Evolutionary conservation across 2,797 vertebrate species (phyloP), one percentile per base, ranked within the genome.

Genomic region (Oophaga sylvatica): DNA sequence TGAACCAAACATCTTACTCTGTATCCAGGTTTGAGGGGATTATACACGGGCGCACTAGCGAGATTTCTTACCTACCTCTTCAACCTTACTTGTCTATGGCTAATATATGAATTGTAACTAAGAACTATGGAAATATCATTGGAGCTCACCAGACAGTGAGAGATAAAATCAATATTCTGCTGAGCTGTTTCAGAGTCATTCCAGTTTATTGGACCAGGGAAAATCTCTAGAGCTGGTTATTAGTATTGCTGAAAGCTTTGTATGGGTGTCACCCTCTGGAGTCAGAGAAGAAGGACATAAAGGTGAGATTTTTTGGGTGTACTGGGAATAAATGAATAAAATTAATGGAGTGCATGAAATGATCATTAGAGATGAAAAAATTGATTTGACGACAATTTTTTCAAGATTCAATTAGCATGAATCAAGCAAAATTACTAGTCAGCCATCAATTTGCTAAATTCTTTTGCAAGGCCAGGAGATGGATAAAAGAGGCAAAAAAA

Each of bases 1-100:
- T n/a, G 75, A 81, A 89, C 79, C 22, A 86, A 86, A 89, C 81
- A 65, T 35, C 80, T 82, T 77, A 79, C 75, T 86, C 29, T 85
- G 77, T 85, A 85, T 70, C 45, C 87, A 77, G 62, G 60, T 80
- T 80, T 81, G 79, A 81, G 70, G 60, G 60, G 73, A 73, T 76
- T 81, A 71, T 71, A 71, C 26, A 78, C 29, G 10, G 53, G 60
- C 22, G 63, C n/a, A 22, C 41, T n/a, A 65, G 2, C 20, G 63
- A 45, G 60, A 15, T 53, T 86, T 57, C 29, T 86, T 26, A 77
- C 59, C 59, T 75, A 77, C 11, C 19, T 19, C 71, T 31, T 65
- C 26, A 45, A 67, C 35, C 60, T 48, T 81, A 48, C 62, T 16
- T 45, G 63, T 67, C 35, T 48, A 67, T 10, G 15, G 62, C 17